Conservation (phyloP, 2,888 invertebrate species). For the Drosophila mettleri region DNA sequence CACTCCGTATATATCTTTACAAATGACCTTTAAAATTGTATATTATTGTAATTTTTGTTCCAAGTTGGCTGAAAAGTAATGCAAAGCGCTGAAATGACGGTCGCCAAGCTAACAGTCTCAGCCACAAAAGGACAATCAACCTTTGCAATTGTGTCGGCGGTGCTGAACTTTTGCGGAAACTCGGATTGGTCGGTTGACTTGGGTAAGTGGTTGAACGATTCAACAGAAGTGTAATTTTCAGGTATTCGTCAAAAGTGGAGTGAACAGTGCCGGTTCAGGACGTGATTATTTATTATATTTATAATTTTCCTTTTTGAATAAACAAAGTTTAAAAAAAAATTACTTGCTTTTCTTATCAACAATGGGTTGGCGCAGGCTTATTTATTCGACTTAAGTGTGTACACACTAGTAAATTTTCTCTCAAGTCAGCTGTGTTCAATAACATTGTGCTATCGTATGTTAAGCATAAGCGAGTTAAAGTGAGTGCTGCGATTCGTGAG, state of each 20-base stretch:
- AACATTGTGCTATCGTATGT: not conserved
- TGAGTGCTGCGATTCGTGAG: not conserved
- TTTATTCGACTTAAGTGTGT: conserved; percentile 21
- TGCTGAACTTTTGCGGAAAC: conserved; percentile 5
- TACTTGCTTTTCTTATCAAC: not conserved
- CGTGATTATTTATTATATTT: not conserved
- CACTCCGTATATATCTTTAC: conserved; percentile 31
- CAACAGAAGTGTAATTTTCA: conserved; percentile 51
- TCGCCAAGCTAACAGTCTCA: conserved; percentile 59
- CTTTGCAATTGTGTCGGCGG: conserved; percentile 15
- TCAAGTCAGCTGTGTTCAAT: not conserved
- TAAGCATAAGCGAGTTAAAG: not conserved
- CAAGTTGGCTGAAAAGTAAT: conserved; percentile 77
- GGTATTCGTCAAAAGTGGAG: conserved; percentile 10
- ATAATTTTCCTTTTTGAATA: conserved; percentile 14
- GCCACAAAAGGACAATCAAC: conserved; percentile 46
- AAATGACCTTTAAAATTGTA: conserved; percentile 53
- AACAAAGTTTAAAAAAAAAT: not conserved
- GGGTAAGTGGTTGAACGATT: conserved; percentile 56
- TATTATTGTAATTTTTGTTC: conserved; percentile 78
- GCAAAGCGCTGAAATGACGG: conserved; percentile 68
- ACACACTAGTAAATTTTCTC: conserved; percentile 21
- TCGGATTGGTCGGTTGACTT: conserved; percentile 10
- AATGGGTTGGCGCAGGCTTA: not conserved
- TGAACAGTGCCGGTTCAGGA: not conserved